Base-by-base conservation (phyloP, 2,888 invertebrate species). In the Craniophora ligustri region DNA sequence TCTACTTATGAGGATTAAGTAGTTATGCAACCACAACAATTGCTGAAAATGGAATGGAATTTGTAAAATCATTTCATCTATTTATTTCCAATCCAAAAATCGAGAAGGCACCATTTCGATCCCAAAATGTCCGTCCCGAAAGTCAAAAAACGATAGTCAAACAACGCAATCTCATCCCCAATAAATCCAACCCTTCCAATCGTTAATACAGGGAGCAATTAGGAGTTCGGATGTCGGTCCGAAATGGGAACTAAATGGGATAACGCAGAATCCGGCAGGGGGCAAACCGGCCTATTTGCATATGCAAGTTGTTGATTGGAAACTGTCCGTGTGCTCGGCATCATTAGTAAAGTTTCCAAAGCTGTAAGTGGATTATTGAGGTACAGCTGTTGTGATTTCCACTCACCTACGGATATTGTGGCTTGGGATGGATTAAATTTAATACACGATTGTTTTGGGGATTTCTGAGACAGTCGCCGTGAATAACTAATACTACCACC, bases 211-310 rank as follows among this genome's bases (percentile, higher is more conserved):
- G 72, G 72, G 63, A 70, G 74, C 79, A 82, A 82, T 82, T 82
- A 82, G 81, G 71, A 67, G 62, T 51, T 63, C 69, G 77, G 76
- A 75, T 81, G 78, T 76, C 66, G 68, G 59, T 67, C 68, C 73
- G 70, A 78, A 81, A 81, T 79, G 75, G 82, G 70, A 72, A 75
- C 80, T 80, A 72, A 79, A 82, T 75, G 72, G 72, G 68, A 76
- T 79, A 69, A 67, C 72, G 62, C 60, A 46, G 67, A 74, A 67
- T 75, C 67, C 71, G 64, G 46, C 61, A 34, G 54, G 66, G 75
- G 72, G 57, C 54, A 57, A 35, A 40, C 50, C 45, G 14, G 42
- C 48, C 75, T 75, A 75, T 76, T 78, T 76, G 76, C 78, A 78
- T 71, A 76, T 75, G 75, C 76, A 71, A 73, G 78, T 67, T 70